phyloP scores from a whole-genome alignment of 1,140 invertebrate species.

The Bombus balteatus region DNA sequence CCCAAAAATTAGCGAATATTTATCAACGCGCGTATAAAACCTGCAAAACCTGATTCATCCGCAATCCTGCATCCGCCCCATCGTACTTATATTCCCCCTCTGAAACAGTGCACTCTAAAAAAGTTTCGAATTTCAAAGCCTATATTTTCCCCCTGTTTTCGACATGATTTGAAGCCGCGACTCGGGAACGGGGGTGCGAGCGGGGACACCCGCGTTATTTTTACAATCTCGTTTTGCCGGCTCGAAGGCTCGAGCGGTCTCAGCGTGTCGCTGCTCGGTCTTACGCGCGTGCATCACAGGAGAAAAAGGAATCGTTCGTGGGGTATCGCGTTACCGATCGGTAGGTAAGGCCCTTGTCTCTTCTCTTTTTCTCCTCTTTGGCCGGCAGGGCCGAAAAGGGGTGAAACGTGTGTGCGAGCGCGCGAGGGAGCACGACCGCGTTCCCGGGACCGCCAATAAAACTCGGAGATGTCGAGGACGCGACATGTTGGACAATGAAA shows the following conservation, averaged over 20 bases:
- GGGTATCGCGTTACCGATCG: slow-evolving; percentile 78
- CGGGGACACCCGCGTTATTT: slow-evolving; percentile 60
- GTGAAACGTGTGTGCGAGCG: slow-evolving; percentile 26
- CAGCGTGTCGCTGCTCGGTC: slow-evolving; percentile 51
- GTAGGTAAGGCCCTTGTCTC: slow-evolving; percentile 69
- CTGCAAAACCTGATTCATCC: not conserved
- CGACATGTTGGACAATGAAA: slow-evolving; percentile 39
- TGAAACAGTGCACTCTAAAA: slow-evolving; percentile 18
- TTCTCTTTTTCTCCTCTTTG: slow-evolving; percentile 35
- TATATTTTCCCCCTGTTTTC: slow-evolving; percentile 47
- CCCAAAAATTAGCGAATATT: not conserved
- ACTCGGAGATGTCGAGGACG: slow-evolving; percentile 57
- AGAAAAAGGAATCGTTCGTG: slow-evolving; percentile 51
- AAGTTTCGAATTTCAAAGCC: slow-evolving; percentile 49
- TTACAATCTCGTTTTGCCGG: slow-evolving; percentile 62
- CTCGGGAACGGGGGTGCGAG: slow-evolving; percentile 18
- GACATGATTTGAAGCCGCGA: slow-evolving; percentile 55
- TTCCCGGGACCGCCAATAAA: slow-evolving; percentile 74
- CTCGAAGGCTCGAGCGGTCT: slow-evolving; percentile 25
- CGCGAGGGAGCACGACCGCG: not conserved
- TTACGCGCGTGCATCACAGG: slow-evolving; percentile 56
- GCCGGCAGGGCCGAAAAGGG: slow-evolving; percentile 9
- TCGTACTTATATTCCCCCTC: not conserved
- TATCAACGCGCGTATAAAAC: not conserved
- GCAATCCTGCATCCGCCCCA: not conserved